These are phyloP conservation scores for Halcyon badia DNA, from an alignment of 2,797 vertebrate species.

Conservation along the genomic window DNA sequence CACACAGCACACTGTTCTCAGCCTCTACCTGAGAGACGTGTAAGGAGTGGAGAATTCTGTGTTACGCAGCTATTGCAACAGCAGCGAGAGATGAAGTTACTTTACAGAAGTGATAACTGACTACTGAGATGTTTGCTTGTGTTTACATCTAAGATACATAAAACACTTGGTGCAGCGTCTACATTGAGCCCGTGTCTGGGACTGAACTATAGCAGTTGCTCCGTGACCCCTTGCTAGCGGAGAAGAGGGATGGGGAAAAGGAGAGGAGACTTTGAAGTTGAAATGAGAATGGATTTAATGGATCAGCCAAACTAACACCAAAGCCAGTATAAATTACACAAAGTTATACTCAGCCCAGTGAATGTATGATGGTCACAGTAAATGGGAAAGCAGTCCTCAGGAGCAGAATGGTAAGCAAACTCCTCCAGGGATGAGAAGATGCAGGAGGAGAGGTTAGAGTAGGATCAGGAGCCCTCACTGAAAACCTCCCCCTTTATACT, in stretches of 20 bases:
- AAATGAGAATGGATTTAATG: not conserved
- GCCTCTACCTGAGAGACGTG: fast-evolving
- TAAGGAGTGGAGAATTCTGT: not conserved
- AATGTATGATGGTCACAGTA: no score
- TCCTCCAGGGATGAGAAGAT: not conserved
- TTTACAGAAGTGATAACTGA: not conserved
- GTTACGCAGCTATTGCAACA: not conserved
- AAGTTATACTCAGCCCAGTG: not conserved
- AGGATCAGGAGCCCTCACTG: not conserved
- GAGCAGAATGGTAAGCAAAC: not conserved
- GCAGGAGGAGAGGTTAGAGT: not conserved
- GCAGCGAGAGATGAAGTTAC: not conserved
- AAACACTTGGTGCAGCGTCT: not conserved
- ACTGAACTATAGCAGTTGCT: not conserved
- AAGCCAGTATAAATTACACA: not conserved
- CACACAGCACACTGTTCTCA: not conserved
- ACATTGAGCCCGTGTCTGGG: not conserved
- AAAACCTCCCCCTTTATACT: not conserved
- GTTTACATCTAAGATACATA: not conserved
- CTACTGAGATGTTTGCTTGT: not conserved
- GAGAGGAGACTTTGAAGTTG: not conserved
- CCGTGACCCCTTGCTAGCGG: not conserved
- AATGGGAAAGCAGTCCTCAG: not conserved
- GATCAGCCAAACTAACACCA: not conserved
- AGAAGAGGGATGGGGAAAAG: not conserved